phyloP scores from a whole-genome alignment of 2,888 invertebrate genomes.

The Camptogramma bilineatum region DNA sequence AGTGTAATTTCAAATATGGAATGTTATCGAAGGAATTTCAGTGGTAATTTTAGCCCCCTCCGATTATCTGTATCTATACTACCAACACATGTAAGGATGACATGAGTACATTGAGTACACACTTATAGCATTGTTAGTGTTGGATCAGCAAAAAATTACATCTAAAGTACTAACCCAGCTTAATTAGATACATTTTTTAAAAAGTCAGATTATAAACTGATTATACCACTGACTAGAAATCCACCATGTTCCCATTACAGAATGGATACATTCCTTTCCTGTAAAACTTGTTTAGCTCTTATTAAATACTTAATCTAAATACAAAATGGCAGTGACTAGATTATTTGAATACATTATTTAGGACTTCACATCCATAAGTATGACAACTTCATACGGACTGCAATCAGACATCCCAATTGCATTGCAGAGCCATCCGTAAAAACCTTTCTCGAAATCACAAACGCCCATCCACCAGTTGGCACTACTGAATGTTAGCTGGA shows the following conservation, averaged over 20 bases:
- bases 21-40: no score
- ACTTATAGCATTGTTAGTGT: not conserved
- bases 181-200: not conserved
- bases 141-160: not conserved
- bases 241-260: constrained; percentile 51
- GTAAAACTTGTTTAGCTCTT: constrained; percentile 39
- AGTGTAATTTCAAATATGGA: no score
- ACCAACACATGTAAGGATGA: no score
- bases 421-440: constrained; percentile 91
- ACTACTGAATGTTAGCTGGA: constrained; percentile 89
- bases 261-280: constrained; percentile 49
- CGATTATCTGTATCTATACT: no score
- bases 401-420: constrained; percentile 88
- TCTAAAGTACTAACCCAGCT: not conserved
- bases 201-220: not conserved
- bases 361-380: constrained; percentile 86
- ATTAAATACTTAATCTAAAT: constrained; percentile 23
- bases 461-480: constrained; percentile 89
- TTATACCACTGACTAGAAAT: constrained; percentile 37
- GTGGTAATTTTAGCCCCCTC: no score
- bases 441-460: constrained; percentile 91
- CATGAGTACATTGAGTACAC: no score
- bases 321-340: constrained; percentile 33
- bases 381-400: constrained; percentile 90
- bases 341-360: constrained; percentile 32